Conservation (phyloP, 2,797 vertebrate species). For the Chiloscyllium punctatum region DNA sequence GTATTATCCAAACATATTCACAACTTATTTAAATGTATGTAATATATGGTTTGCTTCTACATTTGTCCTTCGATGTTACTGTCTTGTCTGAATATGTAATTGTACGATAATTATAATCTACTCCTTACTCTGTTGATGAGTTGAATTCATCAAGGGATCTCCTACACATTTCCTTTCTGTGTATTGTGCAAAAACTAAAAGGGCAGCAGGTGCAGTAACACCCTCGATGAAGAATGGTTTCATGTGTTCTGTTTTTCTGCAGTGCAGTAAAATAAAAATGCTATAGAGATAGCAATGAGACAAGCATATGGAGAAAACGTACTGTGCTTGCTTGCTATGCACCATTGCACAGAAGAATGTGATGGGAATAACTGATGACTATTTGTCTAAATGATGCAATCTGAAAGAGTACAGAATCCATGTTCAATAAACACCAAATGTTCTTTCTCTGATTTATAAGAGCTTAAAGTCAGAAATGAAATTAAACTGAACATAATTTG, state of each 20-base stretch:
- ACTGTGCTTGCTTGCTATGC: not conserved
- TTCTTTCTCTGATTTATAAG: not conserved
- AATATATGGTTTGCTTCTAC: not conserved
- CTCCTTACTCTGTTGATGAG: not conserved
- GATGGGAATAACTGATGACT: not conserved
- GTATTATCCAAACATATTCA: not conserved
- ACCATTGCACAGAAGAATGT: not conserved
- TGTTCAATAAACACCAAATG: not conserved
- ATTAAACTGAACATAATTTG: not conserved
- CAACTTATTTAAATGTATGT: not conserved
- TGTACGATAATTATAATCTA: not conserved
- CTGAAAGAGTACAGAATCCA: not conserved
- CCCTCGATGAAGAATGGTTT: conserved; percentile 1
- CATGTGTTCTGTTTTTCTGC: not conserved
- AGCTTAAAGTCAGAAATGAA: not conserved
- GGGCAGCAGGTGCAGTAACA: not conserved
- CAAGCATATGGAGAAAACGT: not conserved
- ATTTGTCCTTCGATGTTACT: not conserved
- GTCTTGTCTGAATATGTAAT: not conserved
- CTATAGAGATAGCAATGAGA: not conserved
- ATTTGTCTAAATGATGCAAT: not conserved
- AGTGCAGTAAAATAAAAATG: not conserved
- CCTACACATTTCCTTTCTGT: not conserved
- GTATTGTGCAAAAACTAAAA: not conserved
- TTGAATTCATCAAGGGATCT: not conserved